These are phyloP conservation scores for Drosophila prosaltans DNA, from an alignment of 1,140 invertebrate genomes.

Conservation along the genomic window DNA sequence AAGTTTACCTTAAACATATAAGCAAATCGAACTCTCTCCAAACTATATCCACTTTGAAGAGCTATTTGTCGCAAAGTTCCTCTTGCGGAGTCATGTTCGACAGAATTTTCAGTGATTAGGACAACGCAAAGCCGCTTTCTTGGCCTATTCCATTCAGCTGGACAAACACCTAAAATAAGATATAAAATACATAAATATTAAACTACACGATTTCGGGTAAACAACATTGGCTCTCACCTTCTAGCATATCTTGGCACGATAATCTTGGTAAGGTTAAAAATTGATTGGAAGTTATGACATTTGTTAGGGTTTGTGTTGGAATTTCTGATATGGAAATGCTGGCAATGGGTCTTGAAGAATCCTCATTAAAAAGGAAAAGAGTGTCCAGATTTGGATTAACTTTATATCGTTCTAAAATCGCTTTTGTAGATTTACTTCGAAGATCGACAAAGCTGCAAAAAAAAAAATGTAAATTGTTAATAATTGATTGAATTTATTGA, in stretches of 20 bases:
- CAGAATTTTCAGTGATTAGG: constrained; percentile 90
- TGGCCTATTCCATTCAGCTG: constrained; percentile 91
- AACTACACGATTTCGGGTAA: too few relatives aligned
- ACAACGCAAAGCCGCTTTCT: constrained; percentile 95
- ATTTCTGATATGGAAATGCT: constrained; percentile 95
- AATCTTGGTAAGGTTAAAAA: constrained; percentile 94
- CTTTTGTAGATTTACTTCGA: constrained; percentile 85
- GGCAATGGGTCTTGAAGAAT: constrained; percentile 90
- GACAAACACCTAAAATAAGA: constrained; percentile 87
- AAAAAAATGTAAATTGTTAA: not conserved
- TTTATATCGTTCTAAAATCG: constrained; percentile 88
- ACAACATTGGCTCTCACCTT: constrained; percentile 44
- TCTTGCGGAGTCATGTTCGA: constrained; percentile 85
- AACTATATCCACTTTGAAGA: constrained; percentile 85
- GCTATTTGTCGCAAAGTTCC: constrained; percentile 88
- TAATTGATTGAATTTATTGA: not conserved
- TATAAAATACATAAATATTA: not conserved
- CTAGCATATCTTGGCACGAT: constrained; percentile 92
- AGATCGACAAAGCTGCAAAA: constrained; percentile 87
- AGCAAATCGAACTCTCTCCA: constrained; percentile 91
- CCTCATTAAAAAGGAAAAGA: constrained; percentile 96
- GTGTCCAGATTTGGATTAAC: constrained; percentile 91
- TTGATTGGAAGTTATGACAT: constrained; percentile 94
- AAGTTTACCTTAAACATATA: constrained; percentile 86
- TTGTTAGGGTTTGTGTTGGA: constrained; percentile 92